Evolutionary conservation across 2,113 vertebrate species (phyloP), one percentile per base, ranked within the genome.

Genomic region (Notiomystis cincta): DNA sequence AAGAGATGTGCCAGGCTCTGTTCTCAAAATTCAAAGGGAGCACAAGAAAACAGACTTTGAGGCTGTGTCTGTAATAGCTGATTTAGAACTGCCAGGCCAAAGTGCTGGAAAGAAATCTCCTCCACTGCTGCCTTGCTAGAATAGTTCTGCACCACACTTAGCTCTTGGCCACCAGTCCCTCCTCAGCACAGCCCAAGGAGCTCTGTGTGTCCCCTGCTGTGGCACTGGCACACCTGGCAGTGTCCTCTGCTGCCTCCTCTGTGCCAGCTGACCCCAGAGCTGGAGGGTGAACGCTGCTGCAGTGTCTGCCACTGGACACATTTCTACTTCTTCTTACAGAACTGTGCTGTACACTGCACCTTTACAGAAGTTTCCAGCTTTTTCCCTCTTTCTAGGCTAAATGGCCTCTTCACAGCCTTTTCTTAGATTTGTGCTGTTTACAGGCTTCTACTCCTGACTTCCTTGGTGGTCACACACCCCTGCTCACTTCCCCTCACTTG

Each of bases 1-100:
- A 82, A 84, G 53, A 30, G 53, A 15, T 17, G 6, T 19, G 7
- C 33, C 0, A 0, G 37, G 54, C 10, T 77, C 47, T 16, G 28
- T 30, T 73, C 61, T 78, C 28, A 48, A 61, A 75, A 71, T 56
- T 47, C 65, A 86, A 69, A 48, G 9, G 45, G 25, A 61, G 14
- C 15, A 8, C 7, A 2, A 45, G 31, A 48, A 88, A 80, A n/a
- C 17, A 56, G 38, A 65, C 4, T 15, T 6, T 28, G 15, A 53
- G 25, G 4, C 6, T 54, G 21, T 51, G 23, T 10, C 27, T 10
- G 0, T 51, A 22, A 47, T 22, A 82, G 9, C 21, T 47, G 69
- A 51, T 44, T 31, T 56, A 71, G 3, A 27, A 56, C n/a, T 78
- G 4, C 18, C 38, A 50, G 20, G 16, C 21, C 12, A 7, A 47